Evolutionary conservation across 2,888 invertebrate genomes (phyloP), one percentile per base, ranked within the genome.

Genomic region (Agonopterix subpropinquella): DNA sequence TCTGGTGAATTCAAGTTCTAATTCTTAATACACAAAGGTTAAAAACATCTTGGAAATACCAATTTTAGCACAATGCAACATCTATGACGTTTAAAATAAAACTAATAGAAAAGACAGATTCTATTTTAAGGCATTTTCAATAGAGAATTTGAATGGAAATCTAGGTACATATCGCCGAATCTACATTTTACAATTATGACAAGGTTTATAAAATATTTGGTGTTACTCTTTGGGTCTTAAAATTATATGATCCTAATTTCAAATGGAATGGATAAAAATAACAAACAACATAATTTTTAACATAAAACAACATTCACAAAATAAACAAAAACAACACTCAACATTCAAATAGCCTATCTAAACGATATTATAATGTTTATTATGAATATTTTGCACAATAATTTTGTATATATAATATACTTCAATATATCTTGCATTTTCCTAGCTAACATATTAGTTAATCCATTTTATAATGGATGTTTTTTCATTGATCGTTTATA

Each of bases 311-410:
- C 53, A 51, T 47, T 51, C 53, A 59, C 39, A 49, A 49, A 50
- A 50, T 50, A 64, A 59, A 56, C 45, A 8, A 41, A 58, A 61
- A 56, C 47, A 61, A 57, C 61, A 70, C 65, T 63, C 61, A 71
- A 70, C 71, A 70, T 70, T 75, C 70, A 61, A 72, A 81, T 81
- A 81, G 70, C 80, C 81, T 83, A 82, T 80, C 82, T 83, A 83
- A 72, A 73, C 65, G 67, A 74, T 73, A 70, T 67, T 39, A 39
- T 28, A 66, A 43, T 44, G 43, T 47, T 36, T 36, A 42, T 59
- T 28, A 28, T 5, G 28, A 28, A 54, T 63, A 64, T 59, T 69
- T 67, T 67, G 66, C 70, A 67, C 66, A 70, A 70, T 68, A 70
- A 62, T 66, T 68, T 72, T 73, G 70, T 78, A 74, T 80, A 77